Base-by-base conservation (phyloP, 2,888 invertebrate genomes). In the Pimpla rufipes region DNA sequence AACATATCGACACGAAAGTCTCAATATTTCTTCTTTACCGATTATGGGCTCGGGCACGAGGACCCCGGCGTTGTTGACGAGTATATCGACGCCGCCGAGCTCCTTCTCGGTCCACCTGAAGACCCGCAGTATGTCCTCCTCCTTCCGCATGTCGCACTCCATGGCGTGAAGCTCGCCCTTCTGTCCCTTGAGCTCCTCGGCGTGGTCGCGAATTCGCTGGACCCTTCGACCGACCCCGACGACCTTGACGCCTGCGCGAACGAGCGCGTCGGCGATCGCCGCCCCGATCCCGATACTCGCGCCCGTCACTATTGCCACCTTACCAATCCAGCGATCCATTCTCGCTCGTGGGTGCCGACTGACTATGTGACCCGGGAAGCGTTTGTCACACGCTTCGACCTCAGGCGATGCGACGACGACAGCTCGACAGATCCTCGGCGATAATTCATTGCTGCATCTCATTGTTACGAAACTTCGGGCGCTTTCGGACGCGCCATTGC, bases 211-310 rank as follows among this genome's bases (percentile, higher is more conserved):
- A 6, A 95, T 91, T 42, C 90, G 92, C 1, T 94, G 94, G 0
- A 93, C 88, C 47, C 94, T 93, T 67, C 95, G 91, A 0, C 94
- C 94, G 85, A 95, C 91, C 0, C 94, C 95, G 0, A 95, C 93
- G 0, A 95, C 95, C 66, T 93, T 93, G 76, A 95, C 84, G 0
- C 95, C 95, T 4, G 93, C 90, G 59, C 93, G 91, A 0, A 94
- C 92, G 45, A 95, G 90, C 75, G 93, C 93, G 81, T 90, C 88
- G 1, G 93, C 92, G 37, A 94, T 93, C 2, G 93, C 94, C 0
- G 94, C 94, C n/a, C 95, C 96, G 68, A 96, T 95, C 2, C 96
- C 96, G 0, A 94, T 93, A 90, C 95, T 95, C n/a, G 95, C 95
- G 0, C 96, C 96, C 0, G 95, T 96, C 62, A 96, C 95, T n/a